A percentile compares a stretch with the other conserved stretches of the same genome.
These are phyloP conservation scores for Ganaspis sp. DNA, from an alignment of 1,140 invertebrate species.

Conservation along the genomic window DNA sequence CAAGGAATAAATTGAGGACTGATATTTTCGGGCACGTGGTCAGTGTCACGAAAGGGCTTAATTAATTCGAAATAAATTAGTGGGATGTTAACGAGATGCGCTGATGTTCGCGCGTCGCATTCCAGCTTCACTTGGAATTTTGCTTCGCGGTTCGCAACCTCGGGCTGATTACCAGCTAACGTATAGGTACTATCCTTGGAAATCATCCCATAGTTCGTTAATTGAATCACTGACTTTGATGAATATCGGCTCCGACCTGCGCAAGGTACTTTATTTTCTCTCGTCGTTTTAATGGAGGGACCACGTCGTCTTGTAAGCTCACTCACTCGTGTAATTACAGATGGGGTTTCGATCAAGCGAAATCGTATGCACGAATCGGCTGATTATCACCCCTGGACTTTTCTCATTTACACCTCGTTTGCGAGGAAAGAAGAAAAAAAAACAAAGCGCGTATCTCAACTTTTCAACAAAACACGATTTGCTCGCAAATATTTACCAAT, in stretches of 20 bases:
- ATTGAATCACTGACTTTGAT: constrained; percentile 69
- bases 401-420: constrained; percentile 27
- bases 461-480: not conserved
- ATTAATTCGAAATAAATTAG: constrained; percentile 53
- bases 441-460: not conserved
- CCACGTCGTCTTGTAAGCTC: constrained; percentile 49
- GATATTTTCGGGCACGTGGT: constrained; percentile 23
- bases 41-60: constrained; percentile 42
- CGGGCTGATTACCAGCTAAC: constrained; percentile 3
- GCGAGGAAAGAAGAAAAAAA: not conserved
- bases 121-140: constrained; percentile 50
- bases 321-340: constrained; percentile 59
- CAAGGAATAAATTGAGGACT: not conserved
- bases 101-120: constrained; percentile 46
- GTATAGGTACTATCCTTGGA: constrained; percentile 48
- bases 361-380: constrained; percentile 27
- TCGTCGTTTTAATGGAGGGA: constrained; percentile 39
- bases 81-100: constrained; percentile 52
- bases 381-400: constrained; percentile 14
- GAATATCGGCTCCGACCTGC: constrained; percentile 57
- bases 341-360: constrained; percentile 21
- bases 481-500: too few species aligned
- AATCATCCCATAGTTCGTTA: constrained; percentile 61
- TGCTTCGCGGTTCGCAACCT: constrained; percentile 36
- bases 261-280: constrained; percentile 57